Evolutionary conservation across 2,888 invertebrate genomes (phyloP).

Genomic region (Gasteruption jaculator): DNA sequence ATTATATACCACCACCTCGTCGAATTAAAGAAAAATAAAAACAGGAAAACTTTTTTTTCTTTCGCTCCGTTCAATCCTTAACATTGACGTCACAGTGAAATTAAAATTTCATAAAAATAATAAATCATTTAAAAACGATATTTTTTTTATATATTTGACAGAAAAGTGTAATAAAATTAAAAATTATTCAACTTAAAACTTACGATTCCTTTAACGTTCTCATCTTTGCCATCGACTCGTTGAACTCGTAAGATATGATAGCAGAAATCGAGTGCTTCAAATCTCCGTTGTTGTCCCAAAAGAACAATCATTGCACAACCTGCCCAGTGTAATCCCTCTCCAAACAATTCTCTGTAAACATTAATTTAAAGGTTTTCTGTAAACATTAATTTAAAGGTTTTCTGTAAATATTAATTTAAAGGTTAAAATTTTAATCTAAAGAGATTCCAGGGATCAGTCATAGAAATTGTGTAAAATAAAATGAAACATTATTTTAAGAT

Average conservation of each 20-base stretch:
- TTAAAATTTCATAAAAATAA: constrained; percentile 14
- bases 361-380: constrained; percentile 60
- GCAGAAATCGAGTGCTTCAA: constrained; percentile 97
- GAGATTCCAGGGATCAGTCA: no score
- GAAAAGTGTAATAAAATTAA: neutral
- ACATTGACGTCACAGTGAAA: no score
- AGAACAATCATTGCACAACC: constrained; percentile 95
- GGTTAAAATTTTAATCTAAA: constrained; percentile 53
- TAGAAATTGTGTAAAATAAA: no score
- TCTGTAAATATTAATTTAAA: constrained; percentile 51
- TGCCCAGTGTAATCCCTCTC: constrained; percentile 98
- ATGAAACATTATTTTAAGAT: no score
- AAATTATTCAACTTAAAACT: constrained; percentile 52
- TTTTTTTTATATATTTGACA: constrained; percentile 1
- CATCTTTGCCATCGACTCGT: constrained; percentile 93
- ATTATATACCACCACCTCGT: no score
- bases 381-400: constrained; percentile 54
- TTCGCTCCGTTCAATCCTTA: no score
- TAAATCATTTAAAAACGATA: constrained; percentile 6
- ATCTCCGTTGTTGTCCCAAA: constrained; percentile 90
- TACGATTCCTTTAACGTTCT: constrained; percentile 91
- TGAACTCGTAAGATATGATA: constrained; percentile 96
- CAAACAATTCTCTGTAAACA: constrained; percentile 80
- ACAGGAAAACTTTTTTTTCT: no score
- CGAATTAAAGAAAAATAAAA: no score